Evolutionary conservation across 2,797 vertebrate genomes (phyloP), one percentile per base, ranked within the genome.

Genomic region (Poeciliopsis gracilis): DNA sequence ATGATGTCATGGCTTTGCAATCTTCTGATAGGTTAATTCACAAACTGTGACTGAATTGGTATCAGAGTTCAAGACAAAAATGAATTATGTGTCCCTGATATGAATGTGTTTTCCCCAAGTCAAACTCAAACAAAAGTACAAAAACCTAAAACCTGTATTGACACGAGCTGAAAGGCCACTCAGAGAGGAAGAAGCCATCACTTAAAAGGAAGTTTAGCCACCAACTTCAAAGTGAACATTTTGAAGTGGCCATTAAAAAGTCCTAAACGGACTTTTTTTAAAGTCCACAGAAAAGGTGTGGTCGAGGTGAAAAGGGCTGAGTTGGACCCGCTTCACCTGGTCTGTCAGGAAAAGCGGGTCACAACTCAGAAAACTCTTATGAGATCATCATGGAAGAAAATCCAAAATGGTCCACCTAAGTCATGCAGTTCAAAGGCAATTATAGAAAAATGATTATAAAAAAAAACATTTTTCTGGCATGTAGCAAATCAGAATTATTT

Each of bases 101-200:
- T 41, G 3, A 66, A 66, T 4, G 8, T 11, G 10, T 67, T 41
- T 67, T 2, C 57, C 57, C 12, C 33, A 66, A 38, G 20, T 67
- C 20, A 38, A 66, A 33, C 33, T 33, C 8, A 66, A 36, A 20
- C 33, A 66, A 66, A 61, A 61, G n/a, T 46, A 46, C 0, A 38
- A 38, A 38, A 25, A 18, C 9, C 36, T 41, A 23, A 1, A 25
- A 12, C 1, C 36, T 25, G 9, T 41, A 25, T 11, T n/a, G 23
- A 43, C 23, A 69, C 0, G 5, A 23, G 20, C 38, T 41, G 38
- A 67, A 36, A 67, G 23, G 66, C 25, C 13, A 16, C 12, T 70
- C 25, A 45, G 5, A 45, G 67, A 70, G 67, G 67, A 70, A 70
- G 67, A 70, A 70, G 67, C 25, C 67, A 69, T 69, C 5, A 66